phyloP scores from a whole-genome alignment of 23 tunicate genomes.

The Halocynthia aurantium region DNA sequence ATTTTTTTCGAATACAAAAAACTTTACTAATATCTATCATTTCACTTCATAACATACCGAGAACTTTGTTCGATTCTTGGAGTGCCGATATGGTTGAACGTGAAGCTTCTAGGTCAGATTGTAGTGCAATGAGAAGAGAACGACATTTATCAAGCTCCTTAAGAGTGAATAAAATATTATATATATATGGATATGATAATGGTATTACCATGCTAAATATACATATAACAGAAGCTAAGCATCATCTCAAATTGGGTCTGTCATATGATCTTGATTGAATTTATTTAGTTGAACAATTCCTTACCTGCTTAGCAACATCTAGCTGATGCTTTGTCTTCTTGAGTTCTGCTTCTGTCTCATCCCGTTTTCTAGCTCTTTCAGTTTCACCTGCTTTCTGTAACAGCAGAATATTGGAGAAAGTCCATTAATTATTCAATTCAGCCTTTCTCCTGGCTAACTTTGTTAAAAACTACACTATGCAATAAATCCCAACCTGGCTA shows the following conservation, averaged over 20 bases:
- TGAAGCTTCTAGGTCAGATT: conserved; percentile 54
- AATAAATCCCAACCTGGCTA: conserved; percentile 9
- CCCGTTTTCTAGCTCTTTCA: conserved; percentile 21
- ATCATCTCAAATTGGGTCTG: too few species aligned
- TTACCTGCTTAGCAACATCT: conserved; percentile 31
- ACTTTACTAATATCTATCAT: not conserved
- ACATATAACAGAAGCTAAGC: too few species aligned
- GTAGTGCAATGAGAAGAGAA: conserved; percentile 20
- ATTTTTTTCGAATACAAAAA: too few species aligned
- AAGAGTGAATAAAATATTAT: not conserved
- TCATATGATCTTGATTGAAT: too few species aligned
- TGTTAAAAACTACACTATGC: too few species aligned
- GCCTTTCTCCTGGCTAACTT: too few species aligned
- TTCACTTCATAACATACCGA: conserved; percentile 32
- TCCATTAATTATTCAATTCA: too few species aligned
- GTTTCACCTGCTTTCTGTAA: not conserved
- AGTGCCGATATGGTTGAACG: conserved; percentile 46
- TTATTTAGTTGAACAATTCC: not conserved
- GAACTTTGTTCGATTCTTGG: conserved; percentile 47
- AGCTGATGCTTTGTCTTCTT: conserved; percentile 32
- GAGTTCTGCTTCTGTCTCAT: conserved; percentile 39
- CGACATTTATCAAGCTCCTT: conserved; percentile 57
- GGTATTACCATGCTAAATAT: too few species aligned
- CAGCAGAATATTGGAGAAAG: not conserved
- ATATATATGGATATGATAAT: not conserved